Conservation (phyloP, 2,113 vertebrate species). For the Okapia johnstoni region DNA sequence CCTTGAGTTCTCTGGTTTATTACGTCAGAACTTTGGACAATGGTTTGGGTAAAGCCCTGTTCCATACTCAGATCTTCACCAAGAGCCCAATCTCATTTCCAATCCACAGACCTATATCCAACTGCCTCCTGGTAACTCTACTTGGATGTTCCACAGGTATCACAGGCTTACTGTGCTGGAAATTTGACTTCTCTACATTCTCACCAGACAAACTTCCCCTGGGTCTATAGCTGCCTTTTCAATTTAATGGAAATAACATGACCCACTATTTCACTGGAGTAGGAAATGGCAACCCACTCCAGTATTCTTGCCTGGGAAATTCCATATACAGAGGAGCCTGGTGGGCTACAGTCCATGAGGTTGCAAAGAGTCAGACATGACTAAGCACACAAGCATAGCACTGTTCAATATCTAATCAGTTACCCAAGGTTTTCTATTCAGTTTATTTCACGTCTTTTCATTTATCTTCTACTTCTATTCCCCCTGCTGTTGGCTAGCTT, state of each 20-base stretch:
- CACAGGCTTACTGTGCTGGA: background rate
- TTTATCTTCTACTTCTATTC: background rate
- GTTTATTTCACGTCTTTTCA: background rate
- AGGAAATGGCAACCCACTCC: background rate
- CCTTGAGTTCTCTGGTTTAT: background rate
- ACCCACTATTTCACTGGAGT: background rate
- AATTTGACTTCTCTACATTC: background rate
- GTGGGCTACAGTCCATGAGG: background rate
- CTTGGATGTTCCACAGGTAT: background rate
- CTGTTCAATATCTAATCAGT: background rate
- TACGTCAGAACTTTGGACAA: background rate
- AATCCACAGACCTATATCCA: background rate
- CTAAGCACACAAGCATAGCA: background rate
- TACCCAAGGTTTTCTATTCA: background rate
- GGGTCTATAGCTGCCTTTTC: background rate
- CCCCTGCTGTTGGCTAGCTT: background rate
- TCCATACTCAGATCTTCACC: background rate
- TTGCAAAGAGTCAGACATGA: rapidly evolving
- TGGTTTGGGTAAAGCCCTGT: background rate
- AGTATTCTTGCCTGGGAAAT: background rate
- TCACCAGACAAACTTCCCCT: background rate
- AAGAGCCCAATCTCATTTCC: background rate
- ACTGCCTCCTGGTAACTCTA: background rate
- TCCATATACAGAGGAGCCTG: background rate
- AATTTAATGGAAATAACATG: background rate